Evolutionary conservation across 1,140 invertebrate species (phyloP).

Genomic region (Lepidurus packardi): DNA sequence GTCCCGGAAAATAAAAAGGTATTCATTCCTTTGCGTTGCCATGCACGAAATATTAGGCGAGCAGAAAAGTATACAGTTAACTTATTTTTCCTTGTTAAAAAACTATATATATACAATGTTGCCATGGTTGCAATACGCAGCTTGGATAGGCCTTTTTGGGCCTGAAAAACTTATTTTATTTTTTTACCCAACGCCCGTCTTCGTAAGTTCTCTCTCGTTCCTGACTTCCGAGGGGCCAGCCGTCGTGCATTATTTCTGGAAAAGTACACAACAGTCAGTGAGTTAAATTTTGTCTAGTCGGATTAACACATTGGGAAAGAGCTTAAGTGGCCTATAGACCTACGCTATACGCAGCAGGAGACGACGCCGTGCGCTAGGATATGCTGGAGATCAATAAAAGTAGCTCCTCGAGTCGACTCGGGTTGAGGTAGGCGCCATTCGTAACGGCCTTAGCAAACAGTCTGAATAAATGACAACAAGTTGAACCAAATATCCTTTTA

Average conservation of each 20-base stretch:
- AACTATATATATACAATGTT: background rate
- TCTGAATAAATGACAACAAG: background rate
- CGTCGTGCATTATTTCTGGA: background rate
- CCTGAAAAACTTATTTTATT: background rate
- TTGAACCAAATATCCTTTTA: background rate
- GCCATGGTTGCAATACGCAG: background rate
- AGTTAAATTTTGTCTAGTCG: background rate
- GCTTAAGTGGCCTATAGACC: background rate
- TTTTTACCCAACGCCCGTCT: background rate
- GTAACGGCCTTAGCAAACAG: background rate
- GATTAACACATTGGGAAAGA: background rate
- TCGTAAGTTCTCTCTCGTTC: background rate
- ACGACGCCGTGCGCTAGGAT: background rate
- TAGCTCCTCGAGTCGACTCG: constrained; percentile 3
- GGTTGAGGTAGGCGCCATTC: constrained; percentile 10
- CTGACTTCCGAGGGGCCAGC: background rate
- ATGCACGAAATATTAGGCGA: background rate
- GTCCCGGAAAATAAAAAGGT: no score
- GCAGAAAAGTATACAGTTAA: background rate
- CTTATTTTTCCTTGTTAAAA: background rate
- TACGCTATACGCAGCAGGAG: background rate
- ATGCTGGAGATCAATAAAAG: constrained; percentile 5
- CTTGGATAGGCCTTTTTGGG: background rate
- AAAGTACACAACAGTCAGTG: background rate
- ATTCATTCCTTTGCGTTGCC: background rate